Base-by-base conservation (phyloP, 1,140 invertebrate genomes). In the Ips nitidus region DNA sequence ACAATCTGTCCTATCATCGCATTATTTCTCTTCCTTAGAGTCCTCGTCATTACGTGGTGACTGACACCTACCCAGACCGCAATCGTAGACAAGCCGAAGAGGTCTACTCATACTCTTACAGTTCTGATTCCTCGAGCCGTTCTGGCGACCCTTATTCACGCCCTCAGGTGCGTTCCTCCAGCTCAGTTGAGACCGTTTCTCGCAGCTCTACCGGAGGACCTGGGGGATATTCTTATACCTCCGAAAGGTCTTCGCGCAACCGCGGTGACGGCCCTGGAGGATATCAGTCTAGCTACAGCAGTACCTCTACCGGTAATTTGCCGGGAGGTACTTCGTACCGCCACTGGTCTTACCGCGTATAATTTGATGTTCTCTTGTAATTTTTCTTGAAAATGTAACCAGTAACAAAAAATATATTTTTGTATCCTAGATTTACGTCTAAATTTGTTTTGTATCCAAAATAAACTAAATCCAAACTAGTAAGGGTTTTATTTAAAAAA, bases 311-410 rank as follows among this genome's bases (percentile, higher is more conserved):
- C 80, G 92, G 91, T 75, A 86, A 89, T 77, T 85, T 93, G 78
- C 92, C 91, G 62, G 87, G 89, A 74, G 91, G 91, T 78, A 92
- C 91, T 75, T 84, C 82, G 75, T 93, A 93, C 80, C 89, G 91
- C 72, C 91, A 93, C 81, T 94, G 88, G 82, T 91, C 90, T 73
- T 93, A 93, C 83, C 89, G 90, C 81, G 89, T 93, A 77, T 94
- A 90, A 86, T 37, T 56, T 52, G 2, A 22, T 41, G 37, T 41
- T 64, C 50, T 40, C 38, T 56, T 56, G 4, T 56, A 7, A 50
- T 8, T 50, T 50, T 59, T n/a, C 8, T 41, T 41, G 5, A 59
- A 4, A 22, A 55, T 6, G 4, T n/a, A n/a, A 7, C 52, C 52
- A 55, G 8, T 4, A 50, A 50, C 7, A 50, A 50, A 8, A 22